A percentile compares a stretch with the other conserved stretches of the same genome.
These are phyloP conservation scores for Portunus trituberculatus DNA, from an alignment of 1,140 invertebrate species.

Conservation along the genomic window DNA sequence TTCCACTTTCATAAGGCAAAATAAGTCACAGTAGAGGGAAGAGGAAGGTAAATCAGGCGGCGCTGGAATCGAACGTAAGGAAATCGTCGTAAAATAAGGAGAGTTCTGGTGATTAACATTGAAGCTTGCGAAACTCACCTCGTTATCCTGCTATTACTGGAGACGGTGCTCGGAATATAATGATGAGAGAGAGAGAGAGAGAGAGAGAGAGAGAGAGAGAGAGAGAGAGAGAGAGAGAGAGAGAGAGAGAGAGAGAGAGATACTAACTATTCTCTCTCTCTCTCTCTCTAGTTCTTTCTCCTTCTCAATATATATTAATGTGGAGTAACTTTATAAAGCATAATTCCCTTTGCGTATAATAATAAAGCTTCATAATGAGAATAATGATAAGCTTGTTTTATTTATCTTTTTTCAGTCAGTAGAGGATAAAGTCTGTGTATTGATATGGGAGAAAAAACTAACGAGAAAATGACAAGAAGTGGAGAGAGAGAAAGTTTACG, in stretches of 20 bases:
- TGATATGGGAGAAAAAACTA: background rate
- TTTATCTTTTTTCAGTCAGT: too few species aligned
- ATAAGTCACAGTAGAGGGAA: background rate
- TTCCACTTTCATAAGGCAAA: background rate
- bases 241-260: background rate
- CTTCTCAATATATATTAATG: background rate
- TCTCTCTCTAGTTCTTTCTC: background rate
- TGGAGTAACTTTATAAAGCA: too few species aligned
- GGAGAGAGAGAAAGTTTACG: too few species aligned
- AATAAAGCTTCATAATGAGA: too few species aligned
- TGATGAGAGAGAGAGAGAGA: constrained; percentile 54
- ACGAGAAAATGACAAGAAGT: too few species aligned
- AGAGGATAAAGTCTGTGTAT: too few species aligned
- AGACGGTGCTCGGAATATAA: background rate
- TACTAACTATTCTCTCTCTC: background rate
- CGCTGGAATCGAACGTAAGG: background rate
- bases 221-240: constrained; percentile 10
- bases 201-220: constrained; percentile 53
- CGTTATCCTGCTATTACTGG: background rate
- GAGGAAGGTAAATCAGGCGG: background rate
- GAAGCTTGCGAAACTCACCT: background rate
- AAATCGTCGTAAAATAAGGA: background rate
- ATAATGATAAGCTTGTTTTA: too few species aligned
- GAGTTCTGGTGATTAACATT: background rate
- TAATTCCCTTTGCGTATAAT: too few species aligned